phyloP scores from a whole-genome alignment of 2,113 vertebrate genomes.

The Dasyurus viverrinus region DNA sequence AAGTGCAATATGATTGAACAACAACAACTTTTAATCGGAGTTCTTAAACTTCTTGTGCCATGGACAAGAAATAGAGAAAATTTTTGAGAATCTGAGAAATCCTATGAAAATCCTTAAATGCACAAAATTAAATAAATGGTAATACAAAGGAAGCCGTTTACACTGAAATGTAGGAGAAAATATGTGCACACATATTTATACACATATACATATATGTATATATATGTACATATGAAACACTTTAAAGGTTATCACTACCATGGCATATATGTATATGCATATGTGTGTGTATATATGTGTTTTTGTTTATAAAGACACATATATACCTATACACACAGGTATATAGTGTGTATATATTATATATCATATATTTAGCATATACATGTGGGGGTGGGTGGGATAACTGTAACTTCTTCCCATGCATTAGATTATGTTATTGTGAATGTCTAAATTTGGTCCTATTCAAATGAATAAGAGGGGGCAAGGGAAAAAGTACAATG shows the following conservation, averaged over 20 bases:
- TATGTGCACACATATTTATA: not conserved
- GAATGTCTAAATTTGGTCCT: not conserved
- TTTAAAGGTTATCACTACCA: not conserved
- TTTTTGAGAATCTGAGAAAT: not conserved
- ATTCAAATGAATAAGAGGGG: not conserved
- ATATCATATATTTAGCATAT: not conserved
- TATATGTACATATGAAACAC: not conserved
- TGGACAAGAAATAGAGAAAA: too few species aligned
- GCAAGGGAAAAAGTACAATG: not conserved
- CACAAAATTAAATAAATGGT: not conserved
- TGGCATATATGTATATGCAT: not conserved
- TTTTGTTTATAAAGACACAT: too few species aligned
- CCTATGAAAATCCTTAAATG: not conserved
- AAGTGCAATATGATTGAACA: not conserved
- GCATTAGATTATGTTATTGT: not conserved
- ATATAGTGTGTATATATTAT: not conserved
- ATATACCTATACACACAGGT: not conserved
- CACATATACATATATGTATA: not conserved
- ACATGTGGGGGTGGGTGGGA: not conserved
- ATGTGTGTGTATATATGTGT: too few species aligned
- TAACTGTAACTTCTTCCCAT: not conserved
- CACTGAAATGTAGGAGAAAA: not conserved
- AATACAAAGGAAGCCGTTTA: not conserved
- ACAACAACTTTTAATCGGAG: too few species aligned
- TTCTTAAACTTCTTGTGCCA: too few species aligned